Percentiles rank a stretch among this genome's conserved stretches.
Conservation (phyloP, 2,113 vertebrate species). For the Thomomys bottae region DNA sequence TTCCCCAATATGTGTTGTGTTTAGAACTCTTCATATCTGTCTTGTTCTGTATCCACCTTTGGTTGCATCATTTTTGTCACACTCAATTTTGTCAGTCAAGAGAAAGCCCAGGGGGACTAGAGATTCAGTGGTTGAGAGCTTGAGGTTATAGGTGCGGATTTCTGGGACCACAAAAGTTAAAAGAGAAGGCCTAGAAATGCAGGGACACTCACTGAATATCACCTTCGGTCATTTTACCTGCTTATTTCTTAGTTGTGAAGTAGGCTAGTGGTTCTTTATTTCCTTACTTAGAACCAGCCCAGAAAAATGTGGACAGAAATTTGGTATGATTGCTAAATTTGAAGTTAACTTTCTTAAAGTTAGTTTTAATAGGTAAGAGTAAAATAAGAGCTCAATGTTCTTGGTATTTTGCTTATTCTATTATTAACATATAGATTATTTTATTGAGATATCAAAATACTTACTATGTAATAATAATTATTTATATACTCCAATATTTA, state of each 20-base stretch:
- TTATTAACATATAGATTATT: not conserved
- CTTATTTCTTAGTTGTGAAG: slow-evolving; percentile 23
- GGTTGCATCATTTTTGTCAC: not conserved
- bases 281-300: not conserved
- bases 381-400: not conserved
- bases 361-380: slow-evolving; percentile 14
- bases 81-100: not conserved
- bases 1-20: too few species aligned
- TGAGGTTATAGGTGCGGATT: not conserved
- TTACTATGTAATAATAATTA: not conserved
- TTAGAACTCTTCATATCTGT: not conserved
- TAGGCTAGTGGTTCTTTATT: not conserved
- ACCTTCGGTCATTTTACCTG: not conserved
- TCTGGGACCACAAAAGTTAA: not conserved
- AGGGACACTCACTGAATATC: not conserved
- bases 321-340: not conserved
- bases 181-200: not conserved
- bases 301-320: slow-evolving; percentile 45
- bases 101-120: not conserved
- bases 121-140: not conserved
- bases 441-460: not conserved
- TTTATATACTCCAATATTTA: not conserved
- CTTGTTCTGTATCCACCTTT: not conserved
- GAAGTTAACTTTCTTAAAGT: not conserved
- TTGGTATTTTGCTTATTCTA: slow-evolving; percentile 24